Conservation (phyloP, 2,888 invertebrate genomes). For the Lordiphosa fenestrarum region DNA sequence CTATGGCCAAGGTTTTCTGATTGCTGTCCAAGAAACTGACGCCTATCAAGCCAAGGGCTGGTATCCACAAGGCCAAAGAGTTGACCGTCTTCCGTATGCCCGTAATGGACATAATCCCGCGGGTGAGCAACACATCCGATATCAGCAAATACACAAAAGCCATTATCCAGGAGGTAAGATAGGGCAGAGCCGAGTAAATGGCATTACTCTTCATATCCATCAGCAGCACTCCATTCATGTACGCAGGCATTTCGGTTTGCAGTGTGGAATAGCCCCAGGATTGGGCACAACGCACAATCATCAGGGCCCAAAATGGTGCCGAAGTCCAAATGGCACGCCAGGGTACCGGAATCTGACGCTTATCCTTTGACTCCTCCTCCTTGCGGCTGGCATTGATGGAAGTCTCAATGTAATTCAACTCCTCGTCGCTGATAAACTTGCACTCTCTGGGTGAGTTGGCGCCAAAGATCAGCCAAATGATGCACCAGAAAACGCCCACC, state of each 20-base stretch:
- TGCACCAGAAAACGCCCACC: constrained; percentile 81
- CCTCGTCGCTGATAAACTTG: constrained; percentile 82
- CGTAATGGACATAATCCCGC: constrained; percentile 76
- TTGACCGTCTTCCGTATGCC: constrained; percentile 71
- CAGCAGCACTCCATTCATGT: constrained; percentile 84
- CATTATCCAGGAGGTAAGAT: constrained; percentile 81
- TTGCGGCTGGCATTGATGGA: constrained; percentile 70
- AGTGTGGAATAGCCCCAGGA: constrained; percentile 88
- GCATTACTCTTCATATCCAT: constrained; percentile 83
- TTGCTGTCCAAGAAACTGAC: constrained; percentile 80
- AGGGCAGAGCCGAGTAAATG: constrained; percentile 81
- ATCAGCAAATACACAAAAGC: constrained; percentile 81
- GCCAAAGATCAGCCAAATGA: constrained; percentile 82
- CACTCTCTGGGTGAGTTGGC: constrained; percentile 83
- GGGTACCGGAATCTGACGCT: constrained; percentile 81
- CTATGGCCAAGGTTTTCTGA: constrained; percentile 77
- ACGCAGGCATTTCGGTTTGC: constrained; percentile 86
- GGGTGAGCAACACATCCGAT: constrained; percentile 79
- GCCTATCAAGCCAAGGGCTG: constrained; percentile 82
- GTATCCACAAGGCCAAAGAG: constrained; percentile 80
- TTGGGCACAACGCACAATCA: constrained; percentile 84
- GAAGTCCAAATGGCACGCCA: constrained; percentile 85
- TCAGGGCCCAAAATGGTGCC: constrained; percentile 83
- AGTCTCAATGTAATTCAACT: constrained; percentile 83
- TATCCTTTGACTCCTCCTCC: constrained; percentile 9